These are phyloP conservation scores for Scyliorhinus canicula DNA, from an alignment of 2,797 vertebrate genomes.

Conservation along the genomic window DNA sequence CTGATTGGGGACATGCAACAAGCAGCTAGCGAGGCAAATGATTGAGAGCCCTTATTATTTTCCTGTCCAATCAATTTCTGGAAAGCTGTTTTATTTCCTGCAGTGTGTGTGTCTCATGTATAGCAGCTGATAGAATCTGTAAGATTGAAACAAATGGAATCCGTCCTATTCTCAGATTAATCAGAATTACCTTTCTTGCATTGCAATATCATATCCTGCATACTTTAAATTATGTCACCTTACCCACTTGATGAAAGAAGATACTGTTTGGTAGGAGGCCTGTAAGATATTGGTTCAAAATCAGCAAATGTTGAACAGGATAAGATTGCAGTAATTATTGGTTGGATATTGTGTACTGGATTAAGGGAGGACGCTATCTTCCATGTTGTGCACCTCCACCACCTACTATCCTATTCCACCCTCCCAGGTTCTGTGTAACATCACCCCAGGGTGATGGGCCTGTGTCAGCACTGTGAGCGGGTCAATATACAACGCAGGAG, in stretches of 20 bases:
- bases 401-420: no score
- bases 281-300: background rate
- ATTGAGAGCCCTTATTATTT: background rate
- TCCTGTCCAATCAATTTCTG: constrained; percentile 8
- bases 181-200: background rate
- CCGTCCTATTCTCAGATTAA: background rate
- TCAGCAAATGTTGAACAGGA: background rate
- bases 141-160: background rate
- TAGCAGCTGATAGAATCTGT: background rate
- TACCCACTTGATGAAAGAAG: background rate
- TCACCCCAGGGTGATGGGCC: no score
- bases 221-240: background rate
- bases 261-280: background rate
- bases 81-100: background rate
- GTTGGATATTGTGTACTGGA: background rate
- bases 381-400: no score
- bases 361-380: background rate
- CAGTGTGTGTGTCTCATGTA: background rate
- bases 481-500: no score
- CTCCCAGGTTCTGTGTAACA: no score
- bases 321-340: background rate
- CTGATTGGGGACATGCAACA: background rate
- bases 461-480: no score
- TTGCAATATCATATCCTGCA: background rate
- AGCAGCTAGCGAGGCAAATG: background rate